Base-by-base conservation (phyloP, 2,113 vertebrate genomes). In the Polypterus bichir region DNA sequence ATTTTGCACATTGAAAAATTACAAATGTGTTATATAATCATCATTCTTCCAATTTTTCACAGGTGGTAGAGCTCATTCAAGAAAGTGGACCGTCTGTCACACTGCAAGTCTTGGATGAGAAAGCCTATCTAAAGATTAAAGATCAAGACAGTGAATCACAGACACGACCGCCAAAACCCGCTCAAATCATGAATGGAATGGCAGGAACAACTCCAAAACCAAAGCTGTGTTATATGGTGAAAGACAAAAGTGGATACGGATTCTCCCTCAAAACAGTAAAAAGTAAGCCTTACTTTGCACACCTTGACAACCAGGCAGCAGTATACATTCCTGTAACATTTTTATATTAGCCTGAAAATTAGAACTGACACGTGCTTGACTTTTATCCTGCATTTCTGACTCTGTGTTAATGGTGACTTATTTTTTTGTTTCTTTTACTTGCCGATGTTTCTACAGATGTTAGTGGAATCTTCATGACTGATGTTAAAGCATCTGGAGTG, bases 11-110 rank as follows among this genome's bases (percentile, higher is more conserved):
- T 27, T 27, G 2, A 27, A 27, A 27, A 27, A 27, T 2, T 27
- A 27, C 27, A 27, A 27, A 27, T 27, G 27, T 27, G 27, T 27
- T 27, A 27, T 27, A 27, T 27, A 27, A 27, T 27, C 27, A 27
- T 27, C 27, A 27, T 27, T 27, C 51, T 48, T n/a, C 44, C n/a
- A 9, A 47, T 59, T 44, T 64, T 65, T 58, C 66, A 49, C 65
- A 98, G 96, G 91, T 97, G 57, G 93, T 92, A 66, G 87, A 93
- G 8, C 64, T 91, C 5, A 69, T 97, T 66, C 90, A 66, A 68
- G 85, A 68, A 65, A 87, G 89, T 0, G 91, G 88, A 7, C 70
- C 77, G 51, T 83, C 88, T 0, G 81, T 96, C 60, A 77, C 73
- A 1, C 76, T 99, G 8, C 83, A 92, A n/a, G 79, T 93, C 64